Evolutionary conservation across 2,797 vertebrate genomes (phyloP), one percentile per base, ranked within the genome.

Genomic region (Muscicapa striata): DNA sequence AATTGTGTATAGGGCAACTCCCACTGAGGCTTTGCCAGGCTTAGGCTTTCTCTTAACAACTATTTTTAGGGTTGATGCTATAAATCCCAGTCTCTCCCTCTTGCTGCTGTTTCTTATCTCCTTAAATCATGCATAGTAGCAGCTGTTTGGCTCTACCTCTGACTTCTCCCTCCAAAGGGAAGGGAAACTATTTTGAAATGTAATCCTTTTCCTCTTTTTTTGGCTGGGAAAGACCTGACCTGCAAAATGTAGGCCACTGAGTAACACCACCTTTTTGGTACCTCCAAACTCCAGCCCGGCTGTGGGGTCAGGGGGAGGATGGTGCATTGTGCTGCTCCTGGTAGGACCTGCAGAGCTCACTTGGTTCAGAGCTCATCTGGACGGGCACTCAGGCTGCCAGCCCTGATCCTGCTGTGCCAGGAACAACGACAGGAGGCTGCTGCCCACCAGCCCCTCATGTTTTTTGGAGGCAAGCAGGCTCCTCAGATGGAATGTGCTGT

Each of bases 91-190:
- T 74, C 89, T 94, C 78, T 89, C 68, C 64, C 54, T 94, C 77
- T 96, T 67, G 57, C 77, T 93, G 83, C 67, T 93, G 52, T 64
- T 84, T 82, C 76, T 94, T 96, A 95, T 95, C 93, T 96, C 83
- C 83, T 93, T 96, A 96, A 96, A 95, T 96, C 95, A 94, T 84
- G 40, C 58, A 30, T 88, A 51, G 85, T 88, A 94, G 83, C 91
- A 96, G 95, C 91, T 95, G 90, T 83, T 96, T 96, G 94, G 94
- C 95, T 96, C 77, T 92, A 68, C 77, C 83, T 90, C 83, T 82
- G 45, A 43, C 43, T 94, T 95, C 57, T 95, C 52, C 49, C 46
- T 94, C 93, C 94, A 94, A 94, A 93, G 63, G 59, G 80, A 93
- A 93, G 62, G 83, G 68, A 94, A 96, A 82, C 63, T 90, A 81